A percentile compares a stretch with the other conserved stretches of the same genome.
Conservation (phyloP, 2,797 vertebrate genomes). For the Myotis myotis region DNA sequence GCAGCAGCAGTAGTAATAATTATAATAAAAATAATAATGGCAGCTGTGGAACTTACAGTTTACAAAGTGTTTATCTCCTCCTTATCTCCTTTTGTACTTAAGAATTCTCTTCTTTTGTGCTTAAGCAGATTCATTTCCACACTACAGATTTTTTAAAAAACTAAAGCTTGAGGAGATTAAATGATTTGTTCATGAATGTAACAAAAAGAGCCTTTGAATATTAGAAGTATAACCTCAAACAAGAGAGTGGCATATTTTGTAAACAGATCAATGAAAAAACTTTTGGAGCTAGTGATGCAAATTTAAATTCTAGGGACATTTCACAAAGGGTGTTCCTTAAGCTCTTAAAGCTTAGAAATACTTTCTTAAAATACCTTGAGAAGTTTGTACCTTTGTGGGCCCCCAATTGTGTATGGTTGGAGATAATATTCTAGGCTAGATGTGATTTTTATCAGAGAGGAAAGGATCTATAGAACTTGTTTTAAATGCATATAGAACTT, state of each 20-base stretch:
- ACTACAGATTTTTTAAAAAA: not conserved
- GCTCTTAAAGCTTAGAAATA: not conserved
- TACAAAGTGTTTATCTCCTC: not conserved
- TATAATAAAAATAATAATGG: not conserved
- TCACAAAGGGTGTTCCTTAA: not conserved
- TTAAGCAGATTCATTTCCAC: not conserved
- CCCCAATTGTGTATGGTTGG: not conserved
- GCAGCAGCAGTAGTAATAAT: not conserved
- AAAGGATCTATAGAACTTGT: not conserved
- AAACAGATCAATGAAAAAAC: not conserved
- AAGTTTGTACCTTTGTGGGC: not conserved
- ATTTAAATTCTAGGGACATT: conserved; percentile 11
- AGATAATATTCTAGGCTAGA: not conserved
- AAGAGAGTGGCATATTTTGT: not conserved
- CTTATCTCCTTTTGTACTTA: not conserved
- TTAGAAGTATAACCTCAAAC: not conserved
- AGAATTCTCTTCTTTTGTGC: not conserved
- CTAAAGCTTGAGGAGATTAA: not conserved
- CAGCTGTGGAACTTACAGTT: not conserved
- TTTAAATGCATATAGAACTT: not conserved
- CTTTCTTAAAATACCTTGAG: not conserved
- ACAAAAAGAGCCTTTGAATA: not conserved
- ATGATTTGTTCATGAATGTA: not conserved
- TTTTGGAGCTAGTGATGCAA: not conserved
- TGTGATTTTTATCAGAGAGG: not conserved